Conservation (phyloP, 1,140 invertebrate species). For the Drosophila takahashii region DNA sequence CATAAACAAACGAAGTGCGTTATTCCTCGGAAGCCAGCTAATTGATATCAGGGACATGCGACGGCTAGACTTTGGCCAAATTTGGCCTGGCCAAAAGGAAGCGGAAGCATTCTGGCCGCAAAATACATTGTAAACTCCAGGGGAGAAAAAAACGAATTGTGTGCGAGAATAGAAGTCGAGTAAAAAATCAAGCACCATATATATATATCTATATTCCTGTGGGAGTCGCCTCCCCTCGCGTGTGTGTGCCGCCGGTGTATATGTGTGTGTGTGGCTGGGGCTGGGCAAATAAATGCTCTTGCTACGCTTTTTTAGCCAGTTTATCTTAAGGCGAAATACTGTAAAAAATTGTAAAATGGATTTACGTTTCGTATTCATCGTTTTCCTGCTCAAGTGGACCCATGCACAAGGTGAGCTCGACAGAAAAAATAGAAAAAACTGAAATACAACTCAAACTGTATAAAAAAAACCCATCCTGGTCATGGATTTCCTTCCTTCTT, state of each 20-base stretch:
- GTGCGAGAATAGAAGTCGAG: constrained; percentile 37
- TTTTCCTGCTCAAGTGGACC: constrained; percentile 83
- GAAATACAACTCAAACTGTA: constrained; percentile 23
- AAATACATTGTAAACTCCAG: constrained; percentile 20
- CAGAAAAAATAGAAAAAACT: background rate
- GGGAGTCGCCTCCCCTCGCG: constrained; percentile 16
- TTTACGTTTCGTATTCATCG: constrained; percentile 84
- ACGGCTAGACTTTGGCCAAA: constrained; percentile 33
- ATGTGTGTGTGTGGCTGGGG: constrained; percentile 33
- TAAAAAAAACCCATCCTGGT: constrained; percentile 31
- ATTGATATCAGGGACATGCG: constrained; percentile 32
- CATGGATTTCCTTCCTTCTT: constrained; percentile 17
- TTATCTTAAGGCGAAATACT: constrained; percentile 80
- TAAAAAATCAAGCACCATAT: constrained; percentile 48
- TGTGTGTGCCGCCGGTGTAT: constrained; percentile 22
- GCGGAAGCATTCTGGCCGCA: constrained; percentile 28
- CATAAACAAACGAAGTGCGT: constrained; percentile 49
- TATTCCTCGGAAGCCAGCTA: background rate
- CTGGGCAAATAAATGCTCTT: constrained; percentile 77
- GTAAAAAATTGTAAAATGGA: constrained; percentile 81
- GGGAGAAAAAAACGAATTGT: constrained; percentile 30
- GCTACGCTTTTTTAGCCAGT: constrained; percentile 80
- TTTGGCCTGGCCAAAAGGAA: constrained; percentile 25
- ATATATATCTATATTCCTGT: constrained; percentile 14
- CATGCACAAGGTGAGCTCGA: constrained; percentile 80